Evolutionary conservation across 2,888 invertebrate species (phyloP).

Genomic region (Orthosia incerta): DNA sequence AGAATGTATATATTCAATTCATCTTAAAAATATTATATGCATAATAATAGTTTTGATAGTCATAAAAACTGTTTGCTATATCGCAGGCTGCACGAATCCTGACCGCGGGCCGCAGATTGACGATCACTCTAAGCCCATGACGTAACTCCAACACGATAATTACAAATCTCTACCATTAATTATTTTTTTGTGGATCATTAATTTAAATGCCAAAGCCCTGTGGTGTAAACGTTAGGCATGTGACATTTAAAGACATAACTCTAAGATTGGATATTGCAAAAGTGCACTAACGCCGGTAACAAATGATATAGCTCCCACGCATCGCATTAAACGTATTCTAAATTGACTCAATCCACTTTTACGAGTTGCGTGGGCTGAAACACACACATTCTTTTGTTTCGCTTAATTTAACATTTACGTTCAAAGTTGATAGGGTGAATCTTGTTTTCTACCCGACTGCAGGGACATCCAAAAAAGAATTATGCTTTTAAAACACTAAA

Average conservation of each 20-base stretch:
- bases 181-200: conserved; percentile 53
- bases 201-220: conserved; percentile 39
- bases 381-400: conserved; percentile 50
- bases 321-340: conserved; percentile 47
- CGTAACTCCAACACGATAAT: conserved; percentile 26
- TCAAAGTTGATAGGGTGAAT: background rate
- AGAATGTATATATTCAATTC: too few relatives aligned
- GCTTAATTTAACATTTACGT: conserved; percentile 46
- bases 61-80: background rate
- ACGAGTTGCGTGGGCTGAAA: conserved; percentile 51
- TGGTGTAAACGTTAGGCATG: conserved; percentile 20
- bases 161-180: conserved; percentile 31
- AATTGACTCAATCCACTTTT: conserved; percentile 45
- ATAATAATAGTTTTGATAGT: too few relatives aligned
- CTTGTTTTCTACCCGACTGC: background rate
- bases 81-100: background rate
- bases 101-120: background rate
- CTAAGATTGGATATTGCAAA: conserved; percentile 57
- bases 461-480: background rate
- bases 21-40: too few relatives aligned
- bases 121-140: background rate
- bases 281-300: conserved; percentile 41
- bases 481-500: background rate
- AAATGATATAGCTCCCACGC: conserved; percentile 42
- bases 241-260: conserved; percentile 48